Conservation (phyloP, 1,140 invertebrate genomes). For the Drosophila kepulauana region DNA sequence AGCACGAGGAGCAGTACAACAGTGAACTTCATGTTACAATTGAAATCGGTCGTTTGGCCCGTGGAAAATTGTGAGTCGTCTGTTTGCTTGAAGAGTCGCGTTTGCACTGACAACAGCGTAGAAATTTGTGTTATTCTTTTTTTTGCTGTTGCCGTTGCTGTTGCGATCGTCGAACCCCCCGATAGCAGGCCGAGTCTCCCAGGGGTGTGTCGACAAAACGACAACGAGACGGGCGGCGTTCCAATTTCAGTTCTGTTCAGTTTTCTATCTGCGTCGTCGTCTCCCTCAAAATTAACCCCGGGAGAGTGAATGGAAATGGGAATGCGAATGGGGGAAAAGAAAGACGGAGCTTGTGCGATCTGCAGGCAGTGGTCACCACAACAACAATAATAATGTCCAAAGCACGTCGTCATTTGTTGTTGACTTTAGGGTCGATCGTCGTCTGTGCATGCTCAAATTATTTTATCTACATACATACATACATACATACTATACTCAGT, state of each 20-base stretch:
- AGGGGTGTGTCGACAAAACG: too few relatives aligned
- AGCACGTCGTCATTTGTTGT: conserved; percentile 24
- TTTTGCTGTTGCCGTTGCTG: not conserved
- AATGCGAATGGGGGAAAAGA: not conserved
- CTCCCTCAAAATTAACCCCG: not conserved
- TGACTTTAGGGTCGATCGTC: conserved; percentile 73
- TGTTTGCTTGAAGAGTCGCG: conserved; percentile 25
- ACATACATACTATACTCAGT: not conserved
- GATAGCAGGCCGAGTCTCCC: not conserved
- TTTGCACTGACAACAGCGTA: conserved; percentile 31
- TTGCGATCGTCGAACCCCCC: not conserved
- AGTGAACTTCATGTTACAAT: conserved; percentile 1
- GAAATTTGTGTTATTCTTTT: not conserved
- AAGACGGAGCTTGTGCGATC: conserved; percentile 1
- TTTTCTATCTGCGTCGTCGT: not conserved
- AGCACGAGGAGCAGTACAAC: conserved; percentile 19
- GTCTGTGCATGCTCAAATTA: conserved; percentile 47
- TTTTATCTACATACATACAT: conserved; percentile 53
- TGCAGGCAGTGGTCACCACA: not conserved
- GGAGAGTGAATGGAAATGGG: not conserved
- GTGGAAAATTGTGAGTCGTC: conserved; percentile 10
- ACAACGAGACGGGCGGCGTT: not conserved
- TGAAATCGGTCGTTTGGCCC: not conserved
- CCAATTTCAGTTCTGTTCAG: conserved; percentile 1
- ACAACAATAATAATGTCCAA: not conserved